These are phyloP conservation scores for Sarcophilus harrisii DNA, from an alignment of 2,797 vertebrate species.

Conservation along the genomic window DNA sequence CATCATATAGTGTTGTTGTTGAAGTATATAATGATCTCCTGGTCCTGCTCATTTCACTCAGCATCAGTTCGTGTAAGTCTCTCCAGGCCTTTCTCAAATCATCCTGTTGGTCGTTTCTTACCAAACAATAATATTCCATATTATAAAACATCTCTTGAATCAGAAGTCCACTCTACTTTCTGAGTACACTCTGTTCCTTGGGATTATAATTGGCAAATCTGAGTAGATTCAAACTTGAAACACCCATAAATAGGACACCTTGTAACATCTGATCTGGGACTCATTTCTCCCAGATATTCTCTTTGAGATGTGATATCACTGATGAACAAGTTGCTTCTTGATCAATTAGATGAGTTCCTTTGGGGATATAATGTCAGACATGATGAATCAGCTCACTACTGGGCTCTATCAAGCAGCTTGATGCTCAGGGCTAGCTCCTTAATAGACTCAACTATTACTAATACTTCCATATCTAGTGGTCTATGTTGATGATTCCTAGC, in stretches of 20 bases:
- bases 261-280: background rate
- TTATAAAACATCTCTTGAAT: background rate
- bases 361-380: background rate
- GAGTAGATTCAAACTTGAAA: background rate
- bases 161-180: background rate
- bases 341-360: background rate
- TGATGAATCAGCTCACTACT: background rate
- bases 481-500: background rate
- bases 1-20: too few species aligned
- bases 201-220: background rate
- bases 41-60: too few species aligned
- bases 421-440: background rate
- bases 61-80: too few species aligned
- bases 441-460: background rate
- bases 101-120: too few species aligned
- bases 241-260: background rate
- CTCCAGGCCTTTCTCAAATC: too few species aligned
- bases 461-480: background rate
- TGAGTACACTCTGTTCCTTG: background rate
- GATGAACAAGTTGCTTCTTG: background rate
- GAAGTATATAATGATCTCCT: too few species aligned
- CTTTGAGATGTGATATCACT: background rate
- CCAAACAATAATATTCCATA: too few species aligned
- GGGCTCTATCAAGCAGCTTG: background rate
- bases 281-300: background rate